Evolutionary conservation across 2,888 invertebrate species (phyloP).

Genomic region (Cephus rjabovi): DNA sequence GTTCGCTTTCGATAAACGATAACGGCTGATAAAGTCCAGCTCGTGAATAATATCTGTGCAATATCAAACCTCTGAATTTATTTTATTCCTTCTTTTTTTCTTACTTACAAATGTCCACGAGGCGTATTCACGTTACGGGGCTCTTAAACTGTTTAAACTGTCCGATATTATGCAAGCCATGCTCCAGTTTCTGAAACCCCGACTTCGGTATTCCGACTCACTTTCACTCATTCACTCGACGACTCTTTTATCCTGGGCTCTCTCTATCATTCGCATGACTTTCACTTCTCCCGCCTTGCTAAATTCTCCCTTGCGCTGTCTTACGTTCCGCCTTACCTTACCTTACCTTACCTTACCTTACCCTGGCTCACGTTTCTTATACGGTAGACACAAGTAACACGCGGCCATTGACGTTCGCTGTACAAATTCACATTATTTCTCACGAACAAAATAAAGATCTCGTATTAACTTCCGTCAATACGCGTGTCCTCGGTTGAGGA

Average conservation of each 20-base stretch:
- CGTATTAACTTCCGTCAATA: neutral
- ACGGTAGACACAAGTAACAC: neutral
- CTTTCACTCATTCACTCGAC: constrained; percentile 62
- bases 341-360: constrained; percentile 1
- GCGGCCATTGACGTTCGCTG: neutral
- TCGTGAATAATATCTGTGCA: neutral
- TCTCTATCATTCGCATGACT: constrained; percentile 38
- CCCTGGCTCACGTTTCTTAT: neutral
- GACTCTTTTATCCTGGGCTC: constrained; percentile 31
- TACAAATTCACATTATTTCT: neutral
- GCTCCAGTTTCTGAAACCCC: constrained; percentile 60
- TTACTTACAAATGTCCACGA: neutral
- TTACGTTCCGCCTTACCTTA: constrained; percentile 6
- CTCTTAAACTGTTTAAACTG: constrained; percentile 49
- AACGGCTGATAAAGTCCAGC: neutral
- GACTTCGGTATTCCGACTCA: constrained; percentile 58
- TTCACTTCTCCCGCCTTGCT: constrained; percentile 26
- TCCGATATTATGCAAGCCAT: constrained; percentile 61
- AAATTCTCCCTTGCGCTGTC: constrained; percentile 20
- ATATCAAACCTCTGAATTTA: neutral
- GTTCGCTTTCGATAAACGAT: neutral
- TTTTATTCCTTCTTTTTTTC: neutral
- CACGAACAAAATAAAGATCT: neutral
- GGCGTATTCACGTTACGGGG: neutral
- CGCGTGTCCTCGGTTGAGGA: neutral